These are phyloP conservation scores for Nasonia longicornis DNA, from an alignment of 1,140 invertebrate species.

Conservation along the genomic window DNA sequence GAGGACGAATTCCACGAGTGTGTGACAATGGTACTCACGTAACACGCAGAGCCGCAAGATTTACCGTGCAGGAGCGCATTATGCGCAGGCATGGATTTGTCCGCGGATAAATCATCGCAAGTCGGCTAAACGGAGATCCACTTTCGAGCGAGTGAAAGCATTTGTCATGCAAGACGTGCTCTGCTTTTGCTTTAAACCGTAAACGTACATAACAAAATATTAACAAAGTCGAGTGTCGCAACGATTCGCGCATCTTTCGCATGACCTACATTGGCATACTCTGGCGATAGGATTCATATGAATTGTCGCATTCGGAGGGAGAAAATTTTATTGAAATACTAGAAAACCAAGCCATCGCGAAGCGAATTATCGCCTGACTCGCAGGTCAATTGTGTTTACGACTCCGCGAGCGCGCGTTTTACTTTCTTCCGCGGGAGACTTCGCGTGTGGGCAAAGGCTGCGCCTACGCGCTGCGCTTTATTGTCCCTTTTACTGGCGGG, in stretches of 20 bases:
- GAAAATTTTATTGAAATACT: background rate
- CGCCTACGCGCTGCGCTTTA: constrained; percentile 2
- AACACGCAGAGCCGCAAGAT: background rate
- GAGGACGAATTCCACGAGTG: background rate
- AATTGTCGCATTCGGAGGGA: too few species aligned
- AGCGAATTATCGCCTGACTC: background rate
- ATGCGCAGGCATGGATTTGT: background rate
- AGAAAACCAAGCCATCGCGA: too few species aligned
- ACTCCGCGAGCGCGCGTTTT: background rate
- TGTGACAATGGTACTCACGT: background rate
- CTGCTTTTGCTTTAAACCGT: background rate
- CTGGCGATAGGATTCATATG: background rate
- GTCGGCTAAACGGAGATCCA: background rate
- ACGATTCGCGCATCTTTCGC: background rate
- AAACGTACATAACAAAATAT: too few species aligned
- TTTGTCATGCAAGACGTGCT: background rate
- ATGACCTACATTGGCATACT: background rate
- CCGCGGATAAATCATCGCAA: background rate
- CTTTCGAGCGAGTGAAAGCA: background rate
- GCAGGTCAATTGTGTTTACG: background rate
- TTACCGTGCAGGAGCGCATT: background rate
- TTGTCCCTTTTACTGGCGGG: background rate
- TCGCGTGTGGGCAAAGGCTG: constrained; percentile 9
- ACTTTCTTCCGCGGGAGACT: background rate
- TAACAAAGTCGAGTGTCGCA: too few species aligned